phyloP scores from a whole-genome alignment of 1,140 invertebrate genomes.

The Archivesica marissinica region DNA sequence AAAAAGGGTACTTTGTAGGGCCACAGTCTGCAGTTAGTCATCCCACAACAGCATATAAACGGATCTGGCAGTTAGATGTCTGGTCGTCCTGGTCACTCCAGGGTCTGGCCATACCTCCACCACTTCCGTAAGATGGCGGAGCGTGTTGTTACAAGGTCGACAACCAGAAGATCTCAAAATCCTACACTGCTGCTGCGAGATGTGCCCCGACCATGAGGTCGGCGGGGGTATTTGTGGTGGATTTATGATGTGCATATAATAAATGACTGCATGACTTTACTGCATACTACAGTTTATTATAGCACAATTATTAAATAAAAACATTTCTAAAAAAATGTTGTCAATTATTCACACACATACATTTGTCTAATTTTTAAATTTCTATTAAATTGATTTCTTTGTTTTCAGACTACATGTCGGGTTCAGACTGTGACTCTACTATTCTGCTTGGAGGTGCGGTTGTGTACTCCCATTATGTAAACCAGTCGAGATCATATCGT shows the following conservation, averaged over 20 bases:
- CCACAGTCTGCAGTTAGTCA: too few relatives aligned
- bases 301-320: background rate
- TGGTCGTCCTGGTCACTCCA: too few relatives aligned
- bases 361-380: background rate
- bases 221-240: background rate
- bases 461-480: slow-evolving; percentile 76
- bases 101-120: too few relatives aligned
- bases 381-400: slow-evolving; percentile 19
- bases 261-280: background rate
- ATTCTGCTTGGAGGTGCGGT: slow-evolving; percentile 78
- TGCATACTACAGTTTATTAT: background rate
- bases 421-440: slow-evolving; percentile 74
- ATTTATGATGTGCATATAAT: background rate
- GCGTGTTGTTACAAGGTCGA: too few relatives aligned
- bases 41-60: too few relatives aligned
- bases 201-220: too few relatives aligned
- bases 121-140: too few relatives aligned
- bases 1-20: too few relatives aligned
- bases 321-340: background rate
- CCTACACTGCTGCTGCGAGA: too few relatives aligned
- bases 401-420: slow-evolving; percentile 81
- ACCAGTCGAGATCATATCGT: slow-evolving; percentile 67
- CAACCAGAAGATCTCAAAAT: too few relatives aligned
- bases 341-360: background rate
- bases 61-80: too few relatives aligned